Evolutionary conservation across 2,113 vertebrate species (phyloP).

Genomic region (Labeo catla): DNA sequence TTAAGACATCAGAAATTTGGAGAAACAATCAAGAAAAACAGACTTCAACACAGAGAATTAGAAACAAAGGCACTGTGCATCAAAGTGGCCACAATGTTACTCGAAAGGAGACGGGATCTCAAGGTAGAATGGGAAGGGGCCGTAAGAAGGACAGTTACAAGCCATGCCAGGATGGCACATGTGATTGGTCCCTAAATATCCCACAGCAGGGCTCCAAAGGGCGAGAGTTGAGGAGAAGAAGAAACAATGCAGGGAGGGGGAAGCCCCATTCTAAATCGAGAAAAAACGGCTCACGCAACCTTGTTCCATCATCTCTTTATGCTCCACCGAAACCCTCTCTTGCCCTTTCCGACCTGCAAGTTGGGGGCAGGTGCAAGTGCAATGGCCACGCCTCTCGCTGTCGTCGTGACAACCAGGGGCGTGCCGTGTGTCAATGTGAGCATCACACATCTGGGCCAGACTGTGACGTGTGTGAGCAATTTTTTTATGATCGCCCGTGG

Average conservation of each 20-base stretch:
- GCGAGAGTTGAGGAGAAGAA: conserved; percentile 74
- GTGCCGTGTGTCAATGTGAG: conserved; percentile 77
- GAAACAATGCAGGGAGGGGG: conserved; percentile 69
- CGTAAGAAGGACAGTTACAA: conserved; percentile 66
- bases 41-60: conserved; percentile 60
- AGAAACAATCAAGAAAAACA: conserved; percentile 52
- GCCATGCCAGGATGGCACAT: conserved; percentile 66
- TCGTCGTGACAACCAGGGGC: conserved; percentile 71
- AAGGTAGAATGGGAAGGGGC: conserved; percentile 61
- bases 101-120: conserved; percentile 68
- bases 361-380: conserved; percentile 85
- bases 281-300: conserved; percentile 56
- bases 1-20: conserved; percentile 33
- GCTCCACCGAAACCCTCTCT: conserved; percentile 52
- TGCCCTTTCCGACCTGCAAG: conserved; percentile 81
- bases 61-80: conserved; percentile 65
- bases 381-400: conserved; percentile 85
- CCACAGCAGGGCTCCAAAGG: conserved; percentile 59
- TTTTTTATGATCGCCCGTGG: conserved; percentile 84
- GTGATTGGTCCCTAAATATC: conserved; percentile 71
- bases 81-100: conserved; percentile 75
- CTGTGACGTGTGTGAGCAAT: conserved; percentile 82
- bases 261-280: conserved; percentile 50
- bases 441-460: conserved; percentile 84
- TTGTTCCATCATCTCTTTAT: conserved; percentile 39